Base-by-base conservation (phyloP, 2,113 vertebrate genomes). In the Candoia aspera region DNA sequence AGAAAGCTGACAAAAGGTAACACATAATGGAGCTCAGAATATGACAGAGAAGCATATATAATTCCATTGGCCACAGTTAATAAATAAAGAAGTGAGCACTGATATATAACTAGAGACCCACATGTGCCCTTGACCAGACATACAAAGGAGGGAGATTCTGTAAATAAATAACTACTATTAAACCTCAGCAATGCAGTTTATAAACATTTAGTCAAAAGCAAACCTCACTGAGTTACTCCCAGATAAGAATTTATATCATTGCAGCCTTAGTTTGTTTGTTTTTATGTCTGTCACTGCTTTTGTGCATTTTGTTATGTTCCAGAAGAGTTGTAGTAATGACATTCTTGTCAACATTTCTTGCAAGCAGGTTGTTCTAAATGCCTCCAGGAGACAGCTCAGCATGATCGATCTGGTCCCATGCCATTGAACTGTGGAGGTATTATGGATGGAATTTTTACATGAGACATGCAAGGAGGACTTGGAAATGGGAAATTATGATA, bases 401-500 rank as follows among this genome's bases (percentile, higher is more conserved):
- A 10, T 95, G 92, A 96, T 94, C 95, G 96, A 97, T 94, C 64
- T 90, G 64, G 53, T 79, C 89, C 89, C 91, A 42, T 90, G 79
- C 15, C 90, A 92, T 90, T 96, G 90, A 95, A 95, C 91, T 94
- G 92, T 85, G 87, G 96, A 96, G 96, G 93, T 96, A 96, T 73
- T 93, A 92, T 0, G 58, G 88, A 90, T 96, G 90, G 90, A 96
- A 85, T 96, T 97, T 95, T 96, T 95, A 94, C 88, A 92, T 0
- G 0, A 49, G 84, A 93, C 24, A 23, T 93, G 96, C 96, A 96
- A 97, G 95, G 96, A 95, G 92, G 96, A 91, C 95, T 97, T 97
- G 95, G 95, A 97, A 97, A 95, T 92, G 89, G 42, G 93, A 95
- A 96, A 96, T 97, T 97, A 97, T 96, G 19, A 92, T 95, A 97